Evolutionary conservation across 2,113 vertebrate genomes (phyloP).

Genomic region (Dicerorhinus sumatrensis): DNA sequence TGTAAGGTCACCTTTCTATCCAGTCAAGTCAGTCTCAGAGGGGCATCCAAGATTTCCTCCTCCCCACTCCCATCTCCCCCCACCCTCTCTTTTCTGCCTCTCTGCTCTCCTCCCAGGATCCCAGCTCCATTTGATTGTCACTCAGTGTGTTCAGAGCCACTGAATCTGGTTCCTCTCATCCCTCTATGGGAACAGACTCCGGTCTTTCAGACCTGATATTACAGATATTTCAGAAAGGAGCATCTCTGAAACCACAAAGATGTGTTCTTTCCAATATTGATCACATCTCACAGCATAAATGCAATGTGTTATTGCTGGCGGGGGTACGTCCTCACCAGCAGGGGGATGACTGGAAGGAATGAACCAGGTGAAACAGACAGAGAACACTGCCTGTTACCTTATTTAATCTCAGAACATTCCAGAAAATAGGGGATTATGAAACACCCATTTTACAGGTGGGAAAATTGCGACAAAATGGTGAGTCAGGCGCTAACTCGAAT

Average conservation of each 20-base stretch:
- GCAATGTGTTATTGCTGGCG: background rate
- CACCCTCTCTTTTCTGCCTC: background rate
- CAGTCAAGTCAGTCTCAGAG: background rate
- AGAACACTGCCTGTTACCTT: background rate
- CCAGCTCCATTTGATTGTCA: background rate
- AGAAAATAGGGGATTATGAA: background rate
- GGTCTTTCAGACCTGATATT: background rate
- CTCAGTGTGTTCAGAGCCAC: background rate
- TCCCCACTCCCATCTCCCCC: background rate
- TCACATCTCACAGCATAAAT: background rate
- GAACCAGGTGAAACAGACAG: background rate
- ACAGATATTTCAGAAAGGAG: background rate
- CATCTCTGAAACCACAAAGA: background rate
- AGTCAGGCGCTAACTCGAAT: background rate
- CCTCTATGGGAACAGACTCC: background rate
- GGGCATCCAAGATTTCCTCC: background rate
- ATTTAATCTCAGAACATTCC: background rate
- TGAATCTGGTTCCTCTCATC: background rate
- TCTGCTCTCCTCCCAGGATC: background rate
- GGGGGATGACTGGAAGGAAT: background rate
- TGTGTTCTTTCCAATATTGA: background rate
- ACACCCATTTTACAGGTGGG: background rate
- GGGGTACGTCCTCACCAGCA: accelerated
- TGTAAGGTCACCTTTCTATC: background rate
- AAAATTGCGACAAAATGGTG: background rate